A percentile compares a stretch with the other conserved stretches of the same genome.
Evolutionary conservation across 2,888 invertebrate species (phyloP).

Genomic region (Agonopterix alstromeriana): DNA sequence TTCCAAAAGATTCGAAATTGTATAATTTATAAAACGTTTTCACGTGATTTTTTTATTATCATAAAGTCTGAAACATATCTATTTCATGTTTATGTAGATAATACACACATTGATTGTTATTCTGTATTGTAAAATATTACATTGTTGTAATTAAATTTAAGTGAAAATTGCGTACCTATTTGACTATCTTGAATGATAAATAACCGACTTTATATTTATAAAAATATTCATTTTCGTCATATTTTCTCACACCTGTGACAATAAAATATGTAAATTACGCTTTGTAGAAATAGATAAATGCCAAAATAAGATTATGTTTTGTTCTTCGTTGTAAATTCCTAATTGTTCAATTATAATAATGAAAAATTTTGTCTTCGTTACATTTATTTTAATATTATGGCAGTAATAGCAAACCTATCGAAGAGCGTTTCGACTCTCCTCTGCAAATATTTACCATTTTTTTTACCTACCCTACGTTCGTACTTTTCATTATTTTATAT

Average conservation of each 20-base stretch:
- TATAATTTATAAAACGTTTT: slow-evolving; percentile 4
- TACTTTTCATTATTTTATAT: too few species aligned
- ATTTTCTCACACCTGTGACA: slow-evolving; percentile 72
- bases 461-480: too few species aligned
- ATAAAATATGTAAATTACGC: slow-evolving; percentile 70
- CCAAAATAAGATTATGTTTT: slow-evolving; percentile 32
- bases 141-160: slow-evolving; percentile 42
- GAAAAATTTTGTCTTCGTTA: too few species aligned
- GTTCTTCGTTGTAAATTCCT: not conserved
- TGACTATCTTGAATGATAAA: slow-evolving; percentile 10
- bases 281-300: slow-evolving; percentile 65
- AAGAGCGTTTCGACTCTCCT: too few species aligned
- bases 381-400: too few species aligned
- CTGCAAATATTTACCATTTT: too few species aligned
- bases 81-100: slow-evolving; percentile 57
- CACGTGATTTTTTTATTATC: slow-evolving; percentile 16
- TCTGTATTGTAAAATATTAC: slow-evolving; percentile 40
- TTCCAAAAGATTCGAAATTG: not conserved
- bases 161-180: slow-evolving; percentile 19
- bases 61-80: slow-evolving; percentile 67
- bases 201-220: slow-evolving; percentile 6
- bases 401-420: too few species aligned
- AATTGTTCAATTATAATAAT: too few species aligned
- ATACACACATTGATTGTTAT: slow-evolving; percentile 36
- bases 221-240: slow-evolving; percentile 24